Percentiles rank a stretch among this genome's conserved stretches.
phyloP scores from a whole-genome alignment of 2,888 invertebrate genomes.

The Agonopterix subpropinquella region DNA sequence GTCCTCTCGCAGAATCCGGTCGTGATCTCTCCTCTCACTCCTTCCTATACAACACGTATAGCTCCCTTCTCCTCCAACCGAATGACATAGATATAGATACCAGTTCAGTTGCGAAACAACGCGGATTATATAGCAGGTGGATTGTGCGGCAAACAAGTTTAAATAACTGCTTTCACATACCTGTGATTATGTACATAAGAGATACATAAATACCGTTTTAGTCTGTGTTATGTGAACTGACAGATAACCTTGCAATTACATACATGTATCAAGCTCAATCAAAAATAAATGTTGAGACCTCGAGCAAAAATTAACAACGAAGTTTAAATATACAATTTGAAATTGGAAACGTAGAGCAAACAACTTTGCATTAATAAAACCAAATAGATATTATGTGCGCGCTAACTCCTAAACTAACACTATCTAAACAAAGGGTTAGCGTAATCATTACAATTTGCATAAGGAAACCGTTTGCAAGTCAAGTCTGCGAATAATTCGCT shows the following conservation, averaged over 20 bases:
- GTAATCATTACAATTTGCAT: no score
- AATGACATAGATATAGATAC: conserved; percentile 74
- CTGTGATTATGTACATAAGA: conserved; percentile 38
- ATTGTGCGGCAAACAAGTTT: conserved; percentile 70
- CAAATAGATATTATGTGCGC: no score
- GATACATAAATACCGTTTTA: conserved; percentile 23
- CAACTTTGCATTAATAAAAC: no score
- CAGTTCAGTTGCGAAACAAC: conserved; percentile 68
- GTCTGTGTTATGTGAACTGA: conserved; percentile 11
- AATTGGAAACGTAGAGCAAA: no score
- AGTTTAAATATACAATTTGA: no score
- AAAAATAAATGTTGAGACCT: background rate
- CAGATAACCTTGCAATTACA: background rate
- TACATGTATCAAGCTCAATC: background rate
- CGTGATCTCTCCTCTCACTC: conserved; percentile 37
- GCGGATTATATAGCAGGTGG: conserved; percentile 75
- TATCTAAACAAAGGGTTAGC: no score
- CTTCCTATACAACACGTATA: conserved; percentile 19
- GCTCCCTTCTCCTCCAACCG: conserved; percentile 37
- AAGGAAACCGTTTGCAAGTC: no score
- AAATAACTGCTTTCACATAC: conserved; percentile 71
- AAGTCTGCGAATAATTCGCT: conserved; percentile 31
- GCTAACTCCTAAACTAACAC: no score
- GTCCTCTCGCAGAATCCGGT: conserved; percentile 67
- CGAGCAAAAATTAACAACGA: no score